Conservation (phyloP, 2,888 invertebrate genomes). For the Ligdia adustata region DNA sequence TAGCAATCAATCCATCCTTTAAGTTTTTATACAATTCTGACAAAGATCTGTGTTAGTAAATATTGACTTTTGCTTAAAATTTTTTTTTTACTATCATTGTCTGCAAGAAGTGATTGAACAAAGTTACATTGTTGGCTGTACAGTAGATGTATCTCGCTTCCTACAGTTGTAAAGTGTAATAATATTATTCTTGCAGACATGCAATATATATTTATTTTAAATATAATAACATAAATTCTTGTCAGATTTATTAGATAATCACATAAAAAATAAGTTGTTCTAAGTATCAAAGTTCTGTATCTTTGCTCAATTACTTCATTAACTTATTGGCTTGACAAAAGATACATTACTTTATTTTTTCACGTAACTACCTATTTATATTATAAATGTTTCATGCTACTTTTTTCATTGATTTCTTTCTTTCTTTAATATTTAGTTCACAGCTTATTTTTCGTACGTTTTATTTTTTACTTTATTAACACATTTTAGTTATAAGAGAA, state of each 20-base stretch:
- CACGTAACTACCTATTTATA: too few relatives aligned
- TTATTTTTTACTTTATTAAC: constrained; percentile 50
- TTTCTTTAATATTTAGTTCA: constrained; percentile 60
- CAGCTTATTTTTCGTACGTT: constrained; percentile 70
- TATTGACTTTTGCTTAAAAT: neutral
- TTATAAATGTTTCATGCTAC: constrained; percentile 43
- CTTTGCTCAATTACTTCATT: constrained; percentile 23
- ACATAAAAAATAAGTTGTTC: constrained; percentile 77
- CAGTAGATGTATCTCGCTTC: constrained; percentile 75
- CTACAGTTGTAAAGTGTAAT: constrained; percentile 59
- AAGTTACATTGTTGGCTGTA: constrained; percentile 74
- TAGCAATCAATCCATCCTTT: constrained; percentile 49
- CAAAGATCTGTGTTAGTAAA: constrained; percentile 48
- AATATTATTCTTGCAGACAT: constrained; percentile 45
- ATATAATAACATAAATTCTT: constrained; percentile 46
- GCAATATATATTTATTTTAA: constrained; percentile 22
- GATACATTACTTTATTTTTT: constrained; percentile 37
- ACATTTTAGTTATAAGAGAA: constrained; percentile 59
- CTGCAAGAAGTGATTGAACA: constrained; percentile 51
- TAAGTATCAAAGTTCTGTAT: constrained; percentile 58
- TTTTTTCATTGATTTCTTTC: constrained; percentile 41
- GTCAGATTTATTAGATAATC: constrained; percentile 62
- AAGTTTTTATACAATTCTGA: constrained; percentile 50
- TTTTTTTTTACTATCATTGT: constrained; percentile 21
- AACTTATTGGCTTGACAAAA: constrained; percentile 22